Conservation (phyloP, 2,888 invertebrate genomes). For the Mesorhabditis belari region DNA sequence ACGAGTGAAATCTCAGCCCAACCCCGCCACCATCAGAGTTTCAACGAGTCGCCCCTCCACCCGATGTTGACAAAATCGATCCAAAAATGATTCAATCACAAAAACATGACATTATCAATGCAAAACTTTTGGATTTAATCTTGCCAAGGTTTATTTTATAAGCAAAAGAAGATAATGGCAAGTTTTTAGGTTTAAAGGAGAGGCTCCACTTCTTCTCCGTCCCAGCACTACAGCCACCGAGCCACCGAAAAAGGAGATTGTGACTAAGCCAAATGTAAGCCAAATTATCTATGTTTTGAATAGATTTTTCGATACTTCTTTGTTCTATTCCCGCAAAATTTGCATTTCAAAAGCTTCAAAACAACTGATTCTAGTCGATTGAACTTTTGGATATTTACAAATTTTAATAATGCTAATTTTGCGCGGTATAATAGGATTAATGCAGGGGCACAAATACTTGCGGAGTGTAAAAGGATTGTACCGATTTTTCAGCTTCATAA, state of each 20-base stretch:
- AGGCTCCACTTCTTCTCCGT: neutral
- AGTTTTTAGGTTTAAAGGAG: neutral
- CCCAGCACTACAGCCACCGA: neutral
- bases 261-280: neutral
- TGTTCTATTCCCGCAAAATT: no score
- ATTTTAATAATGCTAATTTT: no score
- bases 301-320: no score
- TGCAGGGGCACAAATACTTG: no score
- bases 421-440: no score
- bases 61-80: slow-evolving; percentile 12
- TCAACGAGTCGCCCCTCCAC: slow-evolving; percentile 8
- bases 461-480: no score
- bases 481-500: neutral
- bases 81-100: slow-evolving; percentile 15
- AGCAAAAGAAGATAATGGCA: neutral
- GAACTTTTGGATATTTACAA: no score
- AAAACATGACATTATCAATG: slow-evolving; percentile 36
- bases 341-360: no score
- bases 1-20: neutral
- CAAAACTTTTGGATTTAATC: slow-evolving; percentile 26
- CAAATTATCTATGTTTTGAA: no score
- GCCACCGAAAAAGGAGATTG: no score
- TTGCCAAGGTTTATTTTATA: slow-evolving; percentile 21
- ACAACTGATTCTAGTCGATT: no score
- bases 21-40: neutral